Conservation (phyloP, 2,888 invertebrate genomes). For the Diaphora mendica region DNA sequence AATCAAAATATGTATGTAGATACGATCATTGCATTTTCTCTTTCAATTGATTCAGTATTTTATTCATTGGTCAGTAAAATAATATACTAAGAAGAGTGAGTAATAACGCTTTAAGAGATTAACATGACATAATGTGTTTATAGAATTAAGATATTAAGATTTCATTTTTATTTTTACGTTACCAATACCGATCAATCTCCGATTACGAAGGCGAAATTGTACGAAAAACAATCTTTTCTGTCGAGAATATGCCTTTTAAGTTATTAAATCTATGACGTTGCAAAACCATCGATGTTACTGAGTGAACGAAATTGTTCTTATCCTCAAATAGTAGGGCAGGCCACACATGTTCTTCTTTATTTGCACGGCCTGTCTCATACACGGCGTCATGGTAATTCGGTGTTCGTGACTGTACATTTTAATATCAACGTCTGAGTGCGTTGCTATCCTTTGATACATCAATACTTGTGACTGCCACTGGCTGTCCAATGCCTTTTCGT, state of each 20-base stretch:
- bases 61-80: neutral
- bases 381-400: constrained; percentile 63
- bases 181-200: constrained; percentile 3
- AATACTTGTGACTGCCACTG: constrained; percentile 57
- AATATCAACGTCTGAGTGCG: constrained; percentile 70
- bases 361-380: constrained; percentile 56
- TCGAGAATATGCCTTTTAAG: constrained; percentile 26
- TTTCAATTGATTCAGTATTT: neutral
- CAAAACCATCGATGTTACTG: constrained; percentile 36
- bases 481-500: neutral
- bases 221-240: constrained; percentile 24
- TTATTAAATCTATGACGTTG: constrained; percentile 45
- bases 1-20: too few relatives aligned
- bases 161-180: constrained; percentile 5
- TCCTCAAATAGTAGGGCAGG: constrained; percentile 47
- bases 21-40: neutral
- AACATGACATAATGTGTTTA: neutral
- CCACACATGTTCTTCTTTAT: constrained; percentile 56
- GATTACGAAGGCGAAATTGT: constrained; percentile 11
- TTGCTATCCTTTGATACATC: constrained; percentile 80
- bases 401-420: constrained; percentile 79
- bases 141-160: neutral
- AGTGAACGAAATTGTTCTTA: constrained; percentile 37
- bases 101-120: neutral
- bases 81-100: neutral